These are phyloP conservation scores for Anolis carolinensis DNA, from an alignment of 2,113 vertebrate species.

Conservation along the genomic window DNA sequence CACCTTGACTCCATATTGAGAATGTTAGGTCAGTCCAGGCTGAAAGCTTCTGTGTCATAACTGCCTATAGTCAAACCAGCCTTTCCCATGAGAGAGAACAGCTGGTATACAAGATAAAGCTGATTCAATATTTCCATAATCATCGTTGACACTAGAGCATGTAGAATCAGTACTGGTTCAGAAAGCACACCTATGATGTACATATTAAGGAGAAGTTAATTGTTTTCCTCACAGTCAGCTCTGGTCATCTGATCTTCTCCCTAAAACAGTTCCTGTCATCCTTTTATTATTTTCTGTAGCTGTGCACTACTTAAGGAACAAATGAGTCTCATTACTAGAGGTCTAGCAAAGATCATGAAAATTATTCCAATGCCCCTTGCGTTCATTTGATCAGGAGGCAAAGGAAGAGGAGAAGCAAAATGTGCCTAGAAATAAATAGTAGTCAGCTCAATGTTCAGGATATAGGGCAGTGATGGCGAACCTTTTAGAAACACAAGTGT, in stretches of 20 bases:
- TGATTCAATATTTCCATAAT: not conserved
- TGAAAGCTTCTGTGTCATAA: not conserved
- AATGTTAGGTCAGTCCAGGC: not conserved
- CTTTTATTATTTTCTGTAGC: not conserved
- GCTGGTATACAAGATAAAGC: not conserved
- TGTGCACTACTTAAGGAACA: not conserved
- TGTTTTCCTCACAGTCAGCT: not conserved
- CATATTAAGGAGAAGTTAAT: not conserved
- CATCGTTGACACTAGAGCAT: not conserved
- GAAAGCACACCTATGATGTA: not conserved
- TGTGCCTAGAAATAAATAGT: no score
- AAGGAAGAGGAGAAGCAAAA: no score
- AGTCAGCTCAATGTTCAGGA: no score
- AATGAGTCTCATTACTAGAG: not conserved
- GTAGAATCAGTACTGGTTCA: not conserved
- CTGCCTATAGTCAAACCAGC: not conserved
- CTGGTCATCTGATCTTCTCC: not conserved
- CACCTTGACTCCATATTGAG: no score
- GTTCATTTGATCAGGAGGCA: no score
- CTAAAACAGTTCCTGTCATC: not conserved
- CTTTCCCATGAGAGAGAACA: not conserved
- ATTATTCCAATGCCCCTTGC: no score
- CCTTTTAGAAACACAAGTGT: no score
- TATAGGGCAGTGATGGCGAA: no score
- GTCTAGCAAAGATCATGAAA: not conserved